phyloP scores from a whole-genome alignment of 1,140 invertebrate genomes.

The Drosophila quadrilineata region DNA sequence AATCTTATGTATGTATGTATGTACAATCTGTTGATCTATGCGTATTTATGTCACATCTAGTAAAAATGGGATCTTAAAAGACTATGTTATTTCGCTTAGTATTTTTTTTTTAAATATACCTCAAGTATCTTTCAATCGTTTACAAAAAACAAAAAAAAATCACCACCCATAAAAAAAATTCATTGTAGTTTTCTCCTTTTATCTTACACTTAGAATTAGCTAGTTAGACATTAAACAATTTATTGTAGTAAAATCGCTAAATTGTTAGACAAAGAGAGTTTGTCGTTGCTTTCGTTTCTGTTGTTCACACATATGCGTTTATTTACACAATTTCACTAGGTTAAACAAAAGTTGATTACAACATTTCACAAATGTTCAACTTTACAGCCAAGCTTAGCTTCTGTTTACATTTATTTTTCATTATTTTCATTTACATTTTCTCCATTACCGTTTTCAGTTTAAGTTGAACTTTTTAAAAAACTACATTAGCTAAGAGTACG shows the following conservation, averaged over 20 bases:
- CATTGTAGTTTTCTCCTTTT: constrained; percentile 25
- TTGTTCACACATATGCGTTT: background rate
- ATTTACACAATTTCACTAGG: constrained; percentile 45
- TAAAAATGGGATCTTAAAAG: too few relatives aligned
- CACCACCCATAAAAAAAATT: background rate
- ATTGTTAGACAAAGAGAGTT: constrained; percentile 32
- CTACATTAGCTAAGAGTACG: constrained; percentile 17
- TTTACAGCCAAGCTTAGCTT: too few relatives aligned
- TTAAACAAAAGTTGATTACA: too few relatives aligned
- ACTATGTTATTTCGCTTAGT: constrained; percentile 3
- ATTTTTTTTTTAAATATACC: constrained; percentile 25
- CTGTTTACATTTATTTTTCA: too few relatives aligned
- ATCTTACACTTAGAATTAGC: constrained; percentile 22
- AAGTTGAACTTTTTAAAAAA: constrained; percentile 44
- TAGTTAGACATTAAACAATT: constrained; percentile 35
- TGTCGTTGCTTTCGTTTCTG: background rate
- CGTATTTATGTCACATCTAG: constrained; percentile 27
- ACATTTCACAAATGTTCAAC: constrained; percentile 28
- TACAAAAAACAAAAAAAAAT: constrained; percentile 35
- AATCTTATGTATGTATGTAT: constrained; percentile 13
- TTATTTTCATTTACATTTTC: background rate
- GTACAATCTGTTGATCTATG: constrained; percentile 5
- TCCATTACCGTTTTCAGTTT: constrained; percentile 21
- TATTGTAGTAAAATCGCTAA: constrained; percentile 50
- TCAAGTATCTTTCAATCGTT: constrained; percentile 23